Percentiles rank a stretch among this genome's conserved stretches.
Evolutionary conservation across 2,113 vertebrate species (phyloP).

Genomic region (Zosterops lateralis): DNA sequence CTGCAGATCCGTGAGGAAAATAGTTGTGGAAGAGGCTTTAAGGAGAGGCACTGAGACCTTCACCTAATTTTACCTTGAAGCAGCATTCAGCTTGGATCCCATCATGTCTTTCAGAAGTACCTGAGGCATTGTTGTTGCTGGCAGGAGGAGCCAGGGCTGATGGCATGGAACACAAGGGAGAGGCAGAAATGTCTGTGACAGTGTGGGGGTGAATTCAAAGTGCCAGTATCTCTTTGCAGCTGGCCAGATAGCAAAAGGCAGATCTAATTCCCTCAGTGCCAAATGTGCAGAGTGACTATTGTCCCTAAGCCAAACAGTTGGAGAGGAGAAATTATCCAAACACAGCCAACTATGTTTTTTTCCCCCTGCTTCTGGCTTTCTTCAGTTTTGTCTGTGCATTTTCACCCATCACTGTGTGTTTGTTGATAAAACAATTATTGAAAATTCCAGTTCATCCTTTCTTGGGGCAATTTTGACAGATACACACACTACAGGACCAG

Average conservation of each 20-base stretch:
- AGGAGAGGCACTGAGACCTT: conserved; percentile 19
- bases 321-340: background rate
- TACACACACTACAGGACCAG: background rate
- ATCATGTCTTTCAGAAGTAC: conserved; percentile 10
- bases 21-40: background rate
- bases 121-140: conserved; percentile 8
- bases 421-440: background rate
- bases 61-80: background rate
- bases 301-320: background rate
- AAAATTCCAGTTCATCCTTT: background rate
- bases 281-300: conserved; percentile 12
- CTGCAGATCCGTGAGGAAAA: rapidly evolving
- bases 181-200: background rate
- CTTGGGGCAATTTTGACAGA: background rate
- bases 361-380: background rate
- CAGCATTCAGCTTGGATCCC: background rate
- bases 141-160: background rate
- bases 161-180: background rate
- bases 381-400: background rate
- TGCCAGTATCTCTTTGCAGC: background rate
- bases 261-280: conserved; percentile 1
- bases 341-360: background rate
- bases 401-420: background rate
- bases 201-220: background rate
- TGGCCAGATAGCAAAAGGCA: conserved; percentile 35